A percentile compares a stretch with the other conserved stretches of the same genome.
Evolutionary conservation across 1,140 invertebrate genomes (phyloP).

Genomic region (Drosophila repletoides): DNA sequence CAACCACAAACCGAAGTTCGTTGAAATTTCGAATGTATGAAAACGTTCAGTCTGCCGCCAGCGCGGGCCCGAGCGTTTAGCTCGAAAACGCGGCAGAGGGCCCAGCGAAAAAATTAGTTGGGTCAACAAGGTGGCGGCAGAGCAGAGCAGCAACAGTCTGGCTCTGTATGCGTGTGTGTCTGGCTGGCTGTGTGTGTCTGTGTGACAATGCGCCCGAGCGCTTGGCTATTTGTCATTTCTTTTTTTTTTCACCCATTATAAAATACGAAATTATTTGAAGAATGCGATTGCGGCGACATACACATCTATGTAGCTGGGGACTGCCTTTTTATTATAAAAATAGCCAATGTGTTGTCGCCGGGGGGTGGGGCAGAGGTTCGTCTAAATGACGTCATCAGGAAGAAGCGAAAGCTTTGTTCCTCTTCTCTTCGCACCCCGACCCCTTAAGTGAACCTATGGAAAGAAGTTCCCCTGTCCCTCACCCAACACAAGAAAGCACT

Average conservation of each 20-base stretch:
- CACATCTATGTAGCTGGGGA: slow-evolving; percentile 16
- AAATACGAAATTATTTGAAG: slow-evolving; percentile 63
- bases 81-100: slow-evolving; percentile 63
- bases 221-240: slow-evolving; percentile 31
- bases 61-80: slow-evolving; percentile 64
- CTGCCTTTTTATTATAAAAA: slow-evolving; percentile 29
- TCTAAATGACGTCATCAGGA: slow-evolving; percentile 59
- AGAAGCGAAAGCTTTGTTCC: neutral
- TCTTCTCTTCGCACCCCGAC: no score
- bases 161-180: slow-evolving; percentile 11
- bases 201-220: slow-evolving; percentile 31
- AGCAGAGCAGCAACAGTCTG: slow-evolving; percentile 2
- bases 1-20: slow-evolving; percentile 58
- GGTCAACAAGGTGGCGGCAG: slow-evolving; percentile 41
- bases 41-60: slow-evolving; percentile 76
- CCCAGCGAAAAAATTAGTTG: slow-evolving; percentile 47
- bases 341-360: slow-evolving; percentile 24
- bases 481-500: slow-evolving; percentile 1
- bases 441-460: slow-evolving; percentile 24
- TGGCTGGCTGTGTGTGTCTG: slow-evolving; percentile 2
- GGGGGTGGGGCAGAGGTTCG: neutral
- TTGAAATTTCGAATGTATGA: slow-evolving; percentile 74
- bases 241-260: slow-evolving; percentile 22
- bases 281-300: slow-evolving; percentile 51
- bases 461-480: neutral